phyloP scores from a whole-genome alignment of 2,888 invertebrate species.

The Watsonalla binaria region DNA sequence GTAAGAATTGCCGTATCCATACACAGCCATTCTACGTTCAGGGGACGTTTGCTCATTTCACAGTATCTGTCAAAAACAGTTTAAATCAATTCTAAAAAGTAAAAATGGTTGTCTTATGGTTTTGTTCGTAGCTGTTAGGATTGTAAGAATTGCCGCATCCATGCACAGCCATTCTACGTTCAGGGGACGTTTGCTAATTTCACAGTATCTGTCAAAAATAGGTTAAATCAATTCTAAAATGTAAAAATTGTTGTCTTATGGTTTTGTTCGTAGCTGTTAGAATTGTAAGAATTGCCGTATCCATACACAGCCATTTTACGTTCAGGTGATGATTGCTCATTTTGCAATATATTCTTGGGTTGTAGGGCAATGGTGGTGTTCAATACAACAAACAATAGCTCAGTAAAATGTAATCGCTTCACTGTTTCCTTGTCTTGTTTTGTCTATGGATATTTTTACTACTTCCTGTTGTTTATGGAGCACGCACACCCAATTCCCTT shows the following conservation, averaged over 20 bases:
- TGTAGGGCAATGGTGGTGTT: no score
- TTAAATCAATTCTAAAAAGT: not conserved
- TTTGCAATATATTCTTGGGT: conserved; percentile 94
- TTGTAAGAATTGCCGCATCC: conserved; percentile 97
- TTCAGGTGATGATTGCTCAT: conserved; percentile 91
- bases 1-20: conserved; percentile 98
- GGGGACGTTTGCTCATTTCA: conserved; percentile 90
- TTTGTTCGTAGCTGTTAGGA: not conserved
- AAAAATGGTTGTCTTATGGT: not conserved
- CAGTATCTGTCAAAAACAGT: conserved; percentile 80
- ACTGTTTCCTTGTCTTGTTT: no score
- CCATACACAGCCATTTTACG: conserved; percentile 98
- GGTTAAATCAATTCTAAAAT: not conserved
- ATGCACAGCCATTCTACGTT: conserved; percentile 97
- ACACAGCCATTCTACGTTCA: conserved; percentile 96
- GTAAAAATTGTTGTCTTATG: not conserved
- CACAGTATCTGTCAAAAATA: conserved; percentile 82
- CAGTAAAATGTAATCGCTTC: no score
- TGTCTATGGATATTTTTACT: no score
- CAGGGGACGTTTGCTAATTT: conserved; percentile 90
- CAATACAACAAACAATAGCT: no score
- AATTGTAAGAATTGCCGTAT: conserved; percentile 96
- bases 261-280: not conserved
- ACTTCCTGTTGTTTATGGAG: no score
- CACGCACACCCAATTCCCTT: no score